phyloP scores from a whole-genome alignment of 2,888 invertebrate species.

The Euplagia quadripunctaria region DNA sequence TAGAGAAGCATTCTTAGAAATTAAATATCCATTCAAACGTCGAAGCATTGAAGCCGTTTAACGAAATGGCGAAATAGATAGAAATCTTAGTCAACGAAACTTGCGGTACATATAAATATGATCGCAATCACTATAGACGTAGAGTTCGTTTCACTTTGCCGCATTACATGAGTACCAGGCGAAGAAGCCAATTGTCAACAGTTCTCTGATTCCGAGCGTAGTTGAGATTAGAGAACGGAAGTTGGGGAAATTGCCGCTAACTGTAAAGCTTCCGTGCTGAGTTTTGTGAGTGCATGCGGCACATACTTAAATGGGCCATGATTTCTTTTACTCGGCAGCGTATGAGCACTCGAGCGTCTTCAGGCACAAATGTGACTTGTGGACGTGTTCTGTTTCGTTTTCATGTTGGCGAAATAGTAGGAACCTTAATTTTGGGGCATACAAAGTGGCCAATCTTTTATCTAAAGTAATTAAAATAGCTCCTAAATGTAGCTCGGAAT shows the following conservation, averaged over 20 bases:
- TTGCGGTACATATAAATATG: constrained; percentile 44
- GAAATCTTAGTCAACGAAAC: constrained; percentile 48
- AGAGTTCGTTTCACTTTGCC: constrained; percentile 54
- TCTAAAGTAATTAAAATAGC: constrained; percentile 15
- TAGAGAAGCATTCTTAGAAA: constrained; percentile 48
- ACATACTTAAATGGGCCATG: constrained; percentile 14
- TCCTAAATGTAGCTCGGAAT: constrained; percentile 39
- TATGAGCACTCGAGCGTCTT: constrained; percentile 9
- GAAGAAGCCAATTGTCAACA: constrained; percentile 53
- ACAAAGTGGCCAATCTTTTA: constrained; percentile 9
- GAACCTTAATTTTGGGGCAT: constrained; percentile 23
- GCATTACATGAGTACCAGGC: constrained; percentile 24
- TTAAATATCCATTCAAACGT: constrained; percentile 62
- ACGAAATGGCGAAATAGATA: constrained; percentile 54
- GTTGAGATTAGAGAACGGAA: constrained; percentile 38
- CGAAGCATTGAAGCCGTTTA: constrained; percentile 62
- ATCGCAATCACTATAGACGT: constrained; percentile 54
- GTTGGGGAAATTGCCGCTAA: constrained; percentile 37
- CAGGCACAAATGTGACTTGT: constrained; percentile 4
- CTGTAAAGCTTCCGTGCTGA: constrained; percentile 23
- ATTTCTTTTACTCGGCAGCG: not conserved
- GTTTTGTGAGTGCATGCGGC: not conserved
- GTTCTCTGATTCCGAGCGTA: constrained; percentile 56
- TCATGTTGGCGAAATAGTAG: not conserved
- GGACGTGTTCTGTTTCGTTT: constrained; percentile 10